phyloP scores from a whole-genome alignment of 2,113 vertebrate species.

The Osmerus eperlanus region DNA sequence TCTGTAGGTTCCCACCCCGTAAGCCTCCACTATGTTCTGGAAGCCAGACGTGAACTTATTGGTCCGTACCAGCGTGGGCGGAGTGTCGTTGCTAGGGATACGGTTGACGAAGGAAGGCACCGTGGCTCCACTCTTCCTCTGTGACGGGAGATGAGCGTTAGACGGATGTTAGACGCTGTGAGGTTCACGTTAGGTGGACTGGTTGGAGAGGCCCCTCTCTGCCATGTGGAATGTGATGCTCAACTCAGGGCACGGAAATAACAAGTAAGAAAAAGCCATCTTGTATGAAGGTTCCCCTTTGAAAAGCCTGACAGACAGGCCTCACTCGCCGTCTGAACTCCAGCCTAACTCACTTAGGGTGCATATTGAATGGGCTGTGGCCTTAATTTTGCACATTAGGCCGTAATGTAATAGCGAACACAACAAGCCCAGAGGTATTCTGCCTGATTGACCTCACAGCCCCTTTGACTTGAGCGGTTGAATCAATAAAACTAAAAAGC shows the following conservation, averaged over 20 bases:
- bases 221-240: no score
- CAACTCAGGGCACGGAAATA: no score
- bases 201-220: no score
- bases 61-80: constrained; percentile 90
- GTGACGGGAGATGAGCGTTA: constrained; percentile 21
- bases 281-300: no score
- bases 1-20: constrained; percentile 88
- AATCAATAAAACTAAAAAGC: background rate
- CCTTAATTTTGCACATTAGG: background rate
- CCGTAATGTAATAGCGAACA: constrained; percentile 1
- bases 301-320: no score
- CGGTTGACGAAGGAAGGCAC: constrained; percentile 94
- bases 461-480: background rate
- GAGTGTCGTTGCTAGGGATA: constrained; percentile 87
- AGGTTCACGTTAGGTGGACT: no score
- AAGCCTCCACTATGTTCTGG: constrained; percentile 97
- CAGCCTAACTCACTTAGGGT: background rate
- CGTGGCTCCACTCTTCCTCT: constrained; percentile 88
- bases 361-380: constrained; percentile 10
- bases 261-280: no score
- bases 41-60: constrained; percentile 97
- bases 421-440: background rate
- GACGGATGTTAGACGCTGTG: no score
- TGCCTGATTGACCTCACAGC: background rate
- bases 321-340: no score